These are phyloP conservation scores for Ctenoplectra terminalis DNA, from an alignment of 1,140 invertebrate genomes.

Conservation along the genomic window DNA sequence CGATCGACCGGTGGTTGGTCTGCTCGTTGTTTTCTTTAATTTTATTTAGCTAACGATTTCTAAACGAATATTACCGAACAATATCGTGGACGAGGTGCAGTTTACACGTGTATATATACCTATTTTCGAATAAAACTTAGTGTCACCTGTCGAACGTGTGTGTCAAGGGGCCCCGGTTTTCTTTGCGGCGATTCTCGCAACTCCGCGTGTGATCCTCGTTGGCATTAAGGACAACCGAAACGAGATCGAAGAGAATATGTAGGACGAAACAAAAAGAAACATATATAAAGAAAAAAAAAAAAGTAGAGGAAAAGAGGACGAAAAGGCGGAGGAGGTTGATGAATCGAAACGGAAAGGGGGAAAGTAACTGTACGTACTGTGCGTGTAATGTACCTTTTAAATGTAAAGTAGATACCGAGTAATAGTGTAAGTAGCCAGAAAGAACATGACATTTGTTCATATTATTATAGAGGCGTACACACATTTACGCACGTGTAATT, in stretches of 20 bases:
- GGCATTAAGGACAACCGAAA: background rate
- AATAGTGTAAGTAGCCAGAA: constrained; percentile 63
- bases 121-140: constrained; percentile 63
- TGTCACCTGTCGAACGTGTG: constrained; percentile 20
- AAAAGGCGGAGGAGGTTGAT: background rate
- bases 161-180: background rate
- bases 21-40: constrained; percentile 50
- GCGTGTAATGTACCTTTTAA: constrained; percentile 69
- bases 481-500: constrained; percentile 15
- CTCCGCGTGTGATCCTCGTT: constrained; percentile 30
- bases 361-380: constrained; percentile 55
- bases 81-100: constrained; percentile 29
- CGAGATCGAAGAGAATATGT: background rate
- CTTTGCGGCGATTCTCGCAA: background rate
- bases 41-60: constrained; percentile 62
- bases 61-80: constrained; percentile 31
- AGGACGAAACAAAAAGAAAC: background rate
- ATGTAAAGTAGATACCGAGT: constrained; percentile 55
- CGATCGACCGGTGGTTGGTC: background rate
- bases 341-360: background rate
- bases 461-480: constrained; percentile 30
- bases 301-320: background rate
- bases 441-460: constrained; percentile 61
- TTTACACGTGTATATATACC: constrained; percentile 70
- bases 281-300: background rate